Conservation (phyloP, 2,797 vertebrate genomes). For the Dallia pectoralis region DNA sequence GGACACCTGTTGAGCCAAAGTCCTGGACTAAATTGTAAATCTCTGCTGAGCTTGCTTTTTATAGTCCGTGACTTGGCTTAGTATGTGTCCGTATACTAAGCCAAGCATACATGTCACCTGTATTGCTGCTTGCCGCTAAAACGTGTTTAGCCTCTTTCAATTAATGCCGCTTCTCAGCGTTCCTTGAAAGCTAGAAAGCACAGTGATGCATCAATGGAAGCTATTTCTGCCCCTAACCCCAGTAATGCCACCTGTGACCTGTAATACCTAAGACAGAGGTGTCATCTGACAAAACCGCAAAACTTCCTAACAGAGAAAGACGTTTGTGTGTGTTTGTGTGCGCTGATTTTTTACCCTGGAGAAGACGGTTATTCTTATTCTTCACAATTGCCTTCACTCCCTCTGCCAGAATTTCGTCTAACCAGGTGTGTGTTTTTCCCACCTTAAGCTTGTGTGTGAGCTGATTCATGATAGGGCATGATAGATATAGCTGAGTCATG, state of each 20-base stretch:
- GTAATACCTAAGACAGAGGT: neutral
- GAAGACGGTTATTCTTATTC: too few species aligned
- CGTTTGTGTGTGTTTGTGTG: neutral
- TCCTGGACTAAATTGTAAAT: too few species aligned
- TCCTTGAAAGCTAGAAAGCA: neutral
- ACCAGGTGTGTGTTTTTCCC: too few species aligned
- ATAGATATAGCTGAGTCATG: constrained; percentile 21
- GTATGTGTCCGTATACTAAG: too few species aligned
- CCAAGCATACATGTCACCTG: too few species aligned
- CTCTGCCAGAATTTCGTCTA: too few species aligned
- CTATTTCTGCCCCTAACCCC: neutral
- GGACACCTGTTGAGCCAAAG: too few species aligned
- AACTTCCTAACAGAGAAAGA: neutral
- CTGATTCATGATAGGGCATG: constrained; percentile 12
- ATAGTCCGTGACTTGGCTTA: too few species aligned
- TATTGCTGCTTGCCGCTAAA: neutral
- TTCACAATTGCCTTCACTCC: too few species aligned
- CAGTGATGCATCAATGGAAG: neutral
- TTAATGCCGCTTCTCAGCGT: neutral
- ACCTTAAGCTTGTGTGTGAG: too few species aligned
- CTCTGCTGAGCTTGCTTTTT: too few species aligned
- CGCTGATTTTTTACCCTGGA: too few species aligned
- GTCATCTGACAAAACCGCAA: neutral
- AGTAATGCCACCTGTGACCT: constrained; percentile 6
- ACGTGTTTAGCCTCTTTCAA: neutral